These are phyloP conservation scores for Scylla paramamosain DNA, from an alignment of 1,140 invertebrate species.

Conservation along the genomic window DNA sequence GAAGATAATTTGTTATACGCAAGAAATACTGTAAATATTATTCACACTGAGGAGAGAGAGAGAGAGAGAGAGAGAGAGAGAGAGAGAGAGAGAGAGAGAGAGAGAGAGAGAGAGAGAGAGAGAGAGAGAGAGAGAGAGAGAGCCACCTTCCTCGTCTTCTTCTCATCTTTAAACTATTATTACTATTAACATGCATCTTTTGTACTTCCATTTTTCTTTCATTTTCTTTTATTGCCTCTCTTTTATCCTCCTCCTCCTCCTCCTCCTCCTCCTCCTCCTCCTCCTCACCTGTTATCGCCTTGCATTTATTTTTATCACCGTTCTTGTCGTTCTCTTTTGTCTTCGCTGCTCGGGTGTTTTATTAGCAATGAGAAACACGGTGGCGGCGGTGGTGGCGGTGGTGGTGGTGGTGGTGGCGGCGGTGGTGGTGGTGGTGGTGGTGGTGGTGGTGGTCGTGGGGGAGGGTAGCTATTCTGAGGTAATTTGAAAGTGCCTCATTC, in stretches of 20 bases:
- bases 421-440: background rate
- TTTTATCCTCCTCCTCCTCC: background rate
- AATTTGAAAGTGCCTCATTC: background rate
- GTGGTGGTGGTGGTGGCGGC: constrained; percentile 3
- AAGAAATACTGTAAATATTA: background rate
- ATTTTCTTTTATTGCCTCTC: too few species aligned
- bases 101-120: too few species aligned
- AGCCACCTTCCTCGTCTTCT: too few species aligned
- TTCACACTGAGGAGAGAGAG: background rate
- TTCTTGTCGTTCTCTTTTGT: background rate
- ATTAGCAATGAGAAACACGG: background rate
- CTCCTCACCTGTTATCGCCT: background rate
- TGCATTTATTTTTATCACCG: too few species aligned
- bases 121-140: too few species aligned
- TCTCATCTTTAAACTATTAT: too few species aligned
- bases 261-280: background rate
- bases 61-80: background rate
- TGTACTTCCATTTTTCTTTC: too few species aligned
- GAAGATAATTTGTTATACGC: background rate
- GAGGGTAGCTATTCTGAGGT: background rate
- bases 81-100: constrained; percentile 1
- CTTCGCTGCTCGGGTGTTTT: too few species aligned
- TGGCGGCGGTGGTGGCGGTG: background rate
- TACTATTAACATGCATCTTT: too few species aligned
- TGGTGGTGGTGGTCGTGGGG: background rate